Conservation (phyloP, 2,797 vertebrate genomes). For the Protonibea diacanthus region DNA sequence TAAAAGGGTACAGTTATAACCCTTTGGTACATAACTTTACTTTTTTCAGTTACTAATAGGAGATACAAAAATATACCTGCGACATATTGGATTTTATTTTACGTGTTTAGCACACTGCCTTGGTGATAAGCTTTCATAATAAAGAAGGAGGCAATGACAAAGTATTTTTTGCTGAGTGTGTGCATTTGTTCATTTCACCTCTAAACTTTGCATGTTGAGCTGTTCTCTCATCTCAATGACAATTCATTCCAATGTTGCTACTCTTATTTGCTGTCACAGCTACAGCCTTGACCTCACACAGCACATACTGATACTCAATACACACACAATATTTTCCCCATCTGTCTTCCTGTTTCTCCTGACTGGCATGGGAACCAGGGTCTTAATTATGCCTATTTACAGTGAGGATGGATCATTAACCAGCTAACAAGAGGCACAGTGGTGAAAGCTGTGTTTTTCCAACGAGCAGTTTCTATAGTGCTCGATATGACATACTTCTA, state of each 20-base stretch:
- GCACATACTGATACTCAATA: slow-evolving; percentile 42
- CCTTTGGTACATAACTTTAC: not conserved
- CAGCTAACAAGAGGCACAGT: slow-evolving; percentile 27
- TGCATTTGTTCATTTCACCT: not conserved
- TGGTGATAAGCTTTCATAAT: not conserved
- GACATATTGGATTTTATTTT: not conserved
- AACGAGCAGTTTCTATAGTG: not conserved
- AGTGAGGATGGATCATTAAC: slow-evolving; percentile 79
- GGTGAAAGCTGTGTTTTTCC: slow-evolving; percentile 25
- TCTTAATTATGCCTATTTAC: slow-evolving; percentile 66
- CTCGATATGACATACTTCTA: slow-evolving; percentile 8
- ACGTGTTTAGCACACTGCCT: not conserved
- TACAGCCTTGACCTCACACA: slow-evolving; percentile 55
- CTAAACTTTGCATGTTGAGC: not conserved
- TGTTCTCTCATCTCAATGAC: slow-evolving; percentile 9
- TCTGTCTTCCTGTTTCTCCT: slow-evolving; percentile 44
- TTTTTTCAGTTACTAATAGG: not conserved
- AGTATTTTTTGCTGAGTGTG: not conserved
- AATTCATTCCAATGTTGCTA: slow-evolving; percentile 18
- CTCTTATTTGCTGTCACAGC: slow-evolving; percentile 32
- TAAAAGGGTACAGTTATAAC: not conserved
- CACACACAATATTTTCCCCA: slow-evolving; percentile 43
- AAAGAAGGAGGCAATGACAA: not conserved
- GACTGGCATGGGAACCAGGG: slow-evolving; percentile 67
- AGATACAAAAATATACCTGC: not conserved